Conservation (phyloP, 2,888 invertebrate genomes). For the Parapristionchus giblindavisi region DNA sequence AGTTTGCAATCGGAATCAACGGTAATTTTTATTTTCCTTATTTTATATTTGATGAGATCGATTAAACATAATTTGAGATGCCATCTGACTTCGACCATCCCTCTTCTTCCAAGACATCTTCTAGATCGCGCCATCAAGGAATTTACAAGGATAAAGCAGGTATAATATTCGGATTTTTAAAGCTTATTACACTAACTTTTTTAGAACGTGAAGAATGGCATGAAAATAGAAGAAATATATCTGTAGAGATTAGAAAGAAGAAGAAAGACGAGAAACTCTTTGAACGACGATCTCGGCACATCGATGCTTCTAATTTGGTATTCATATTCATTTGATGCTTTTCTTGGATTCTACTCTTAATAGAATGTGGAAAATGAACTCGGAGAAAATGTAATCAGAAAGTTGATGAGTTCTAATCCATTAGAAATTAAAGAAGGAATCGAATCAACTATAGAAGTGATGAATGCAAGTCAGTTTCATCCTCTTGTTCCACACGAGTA, state of each 20-base stretch:
- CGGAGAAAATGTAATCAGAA: background rate
- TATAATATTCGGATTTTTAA: background rate
- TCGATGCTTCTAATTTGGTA: constrained; percentile 24
- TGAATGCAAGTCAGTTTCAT: constrained; percentile 19
- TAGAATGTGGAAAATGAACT: constrained; percentile 26
- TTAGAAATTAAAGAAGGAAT: background rate
- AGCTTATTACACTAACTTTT: background rate
- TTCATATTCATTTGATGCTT: background rate
- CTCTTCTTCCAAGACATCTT: constrained; percentile 6
- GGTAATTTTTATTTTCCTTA: background rate
- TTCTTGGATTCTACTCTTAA: background rate
- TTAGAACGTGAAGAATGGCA: background rate
- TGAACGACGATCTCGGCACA: constrained; percentile 5
- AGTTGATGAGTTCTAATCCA: constrained; percentile 1
- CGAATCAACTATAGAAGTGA: background rate
- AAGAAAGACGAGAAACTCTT: constrained; percentile 17
- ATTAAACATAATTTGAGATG: background rate
- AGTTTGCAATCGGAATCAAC: background rate
- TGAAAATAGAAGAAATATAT: constrained; percentile 1
- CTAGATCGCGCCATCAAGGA: constrained; percentile 12
- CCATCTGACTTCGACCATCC: background rate
- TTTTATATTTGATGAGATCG: background rate
- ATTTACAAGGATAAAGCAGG: constrained; percentile 9
- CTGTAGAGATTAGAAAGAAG: constrained; percentile 28
- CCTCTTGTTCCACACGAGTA: background rate